Conservation (phyloP, 35 echinoderm and acorn worm genomes). For the Lytechinus pictus region DNA sequence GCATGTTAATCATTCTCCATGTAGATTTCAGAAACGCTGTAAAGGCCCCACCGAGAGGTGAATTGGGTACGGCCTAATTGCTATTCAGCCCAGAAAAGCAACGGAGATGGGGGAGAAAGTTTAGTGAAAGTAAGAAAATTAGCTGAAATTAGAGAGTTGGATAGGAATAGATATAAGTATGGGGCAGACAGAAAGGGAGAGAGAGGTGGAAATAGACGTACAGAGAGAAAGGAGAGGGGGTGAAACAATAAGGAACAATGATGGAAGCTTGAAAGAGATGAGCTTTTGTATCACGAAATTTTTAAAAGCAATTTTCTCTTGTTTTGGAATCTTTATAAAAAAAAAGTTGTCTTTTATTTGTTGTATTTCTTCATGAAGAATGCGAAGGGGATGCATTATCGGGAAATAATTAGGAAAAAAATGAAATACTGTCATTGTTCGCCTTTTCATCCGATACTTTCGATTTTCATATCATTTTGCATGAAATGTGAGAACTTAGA, state of each 20-base stretch:
- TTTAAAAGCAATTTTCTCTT: too few relatives aligned
- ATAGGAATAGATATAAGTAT: neutral
- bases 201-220: too few relatives aligned
- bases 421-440: too few relatives aligned
- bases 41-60: neutral
- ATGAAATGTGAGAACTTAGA: neutral
- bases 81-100: neutral
- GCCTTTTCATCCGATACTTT: too few relatives aligned
- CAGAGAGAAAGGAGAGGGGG: neutral
- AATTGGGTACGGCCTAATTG: neutral
- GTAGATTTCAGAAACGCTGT: neutral
- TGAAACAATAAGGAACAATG: neutral
- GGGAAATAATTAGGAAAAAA: too few relatives aligned
- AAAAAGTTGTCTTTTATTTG: too few relatives aligned
- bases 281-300: too few relatives aligned
- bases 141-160: neutral
- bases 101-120: neutral
- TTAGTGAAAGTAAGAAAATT: neutral
- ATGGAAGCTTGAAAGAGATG: neutral
- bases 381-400: too few relatives aligned
- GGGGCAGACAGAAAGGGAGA: neutral
- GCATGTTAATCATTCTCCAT: neutral
- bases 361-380: too few relatives aligned
- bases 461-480: neutral
- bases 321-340: too few relatives aligned